Conservation (phyloP, 2,797 vertebrate genomes). For the Iguana delicatissima region DNA sequence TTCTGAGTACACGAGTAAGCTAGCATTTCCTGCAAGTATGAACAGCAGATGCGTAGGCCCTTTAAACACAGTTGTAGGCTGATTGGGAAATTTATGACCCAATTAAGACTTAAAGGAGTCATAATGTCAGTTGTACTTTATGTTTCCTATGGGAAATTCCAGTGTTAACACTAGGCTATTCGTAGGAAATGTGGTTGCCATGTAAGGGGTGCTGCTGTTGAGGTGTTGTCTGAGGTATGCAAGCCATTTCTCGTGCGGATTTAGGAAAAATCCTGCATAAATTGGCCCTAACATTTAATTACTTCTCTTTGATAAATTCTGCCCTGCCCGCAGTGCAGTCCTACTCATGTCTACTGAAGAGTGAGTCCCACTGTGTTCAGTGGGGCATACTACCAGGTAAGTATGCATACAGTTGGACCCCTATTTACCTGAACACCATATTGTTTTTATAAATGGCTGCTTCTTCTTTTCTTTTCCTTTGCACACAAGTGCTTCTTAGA, state of each 20-base stretch:
- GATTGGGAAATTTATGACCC: not conserved
- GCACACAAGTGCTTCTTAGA: not conserved
- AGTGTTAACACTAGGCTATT: not conserved
- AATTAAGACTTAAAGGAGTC: not conserved
- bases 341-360: not conserved
- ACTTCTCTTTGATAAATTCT: not conserved
- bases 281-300: not conserved
- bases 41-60: not conserved
- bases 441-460: not conserved
- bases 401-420: not conserved
- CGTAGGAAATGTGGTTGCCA: not conserved
- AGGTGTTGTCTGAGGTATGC: not conserved
- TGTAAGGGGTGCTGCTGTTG: not conserved
- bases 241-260: not conserved
- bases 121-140: not conserved
- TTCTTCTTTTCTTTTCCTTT: not conserved
- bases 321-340: not conserved
- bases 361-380: too few species aligned
- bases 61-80: not conserved
- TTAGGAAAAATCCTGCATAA: not conserved
- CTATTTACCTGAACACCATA: not conserved
- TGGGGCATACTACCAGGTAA: not conserved
- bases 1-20: not conserved
- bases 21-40: not conserved
- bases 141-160: not conserved